Percentiles rank a stretch among this genome's conserved stretches.
phyloP scores from a whole-genome alignment of 2,888 invertebrate genomes.

The Panopea generosa region DNA sequence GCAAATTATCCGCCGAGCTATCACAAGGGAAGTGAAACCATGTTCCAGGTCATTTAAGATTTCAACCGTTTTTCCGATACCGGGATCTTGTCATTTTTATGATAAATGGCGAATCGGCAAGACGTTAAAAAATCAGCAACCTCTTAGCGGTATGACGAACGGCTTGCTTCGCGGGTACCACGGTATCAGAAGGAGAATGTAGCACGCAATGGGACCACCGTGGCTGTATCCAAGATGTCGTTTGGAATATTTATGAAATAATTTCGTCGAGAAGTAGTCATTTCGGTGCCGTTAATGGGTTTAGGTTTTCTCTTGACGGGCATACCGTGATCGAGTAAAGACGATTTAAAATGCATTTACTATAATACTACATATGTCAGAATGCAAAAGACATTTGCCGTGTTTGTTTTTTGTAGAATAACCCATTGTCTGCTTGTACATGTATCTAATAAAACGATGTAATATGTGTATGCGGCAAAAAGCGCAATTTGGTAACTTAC shows the following conservation, averaged over 20 bases:
- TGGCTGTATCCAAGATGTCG: conserved; percentile 30
- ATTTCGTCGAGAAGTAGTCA: conserved; percentile 44
- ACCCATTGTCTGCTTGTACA: too few species aligned
- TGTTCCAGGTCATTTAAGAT: conserved; percentile 56
- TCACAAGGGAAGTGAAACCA: conserved; percentile 41
- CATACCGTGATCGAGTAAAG: too few species aligned
- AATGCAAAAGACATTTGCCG: neutral
- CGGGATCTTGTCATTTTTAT: conserved; percentile 44
- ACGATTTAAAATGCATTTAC: conserved; percentile 5
- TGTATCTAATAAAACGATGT: too few species aligned
- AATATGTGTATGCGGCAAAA: too few species aligned
- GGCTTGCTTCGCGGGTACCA: conserved; percentile 14
- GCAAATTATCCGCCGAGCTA: conserved; percentile 36
- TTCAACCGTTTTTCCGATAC: conserved; percentile 58
- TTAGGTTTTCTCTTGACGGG: conserved; percentile 9
- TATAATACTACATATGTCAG: neutral
- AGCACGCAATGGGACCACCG: conserved; percentile 50
- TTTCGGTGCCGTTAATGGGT: conserved; percentile 46
- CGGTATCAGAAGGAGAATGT: conserved; percentile 33
- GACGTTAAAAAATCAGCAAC: conserved; percentile 49
- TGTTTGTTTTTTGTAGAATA: too few species aligned
- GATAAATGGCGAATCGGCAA: conserved; percentile 44
- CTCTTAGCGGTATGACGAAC: conserved; percentile 43
- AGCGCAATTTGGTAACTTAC: too few species aligned
- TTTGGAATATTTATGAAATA: conserved; percentile 57